These are phyloP conservation scores for Gonatopus flavifemur DNA, from an alignment of 1,140 invertebrate genomes.

Conservation along the genomic window DNA sequence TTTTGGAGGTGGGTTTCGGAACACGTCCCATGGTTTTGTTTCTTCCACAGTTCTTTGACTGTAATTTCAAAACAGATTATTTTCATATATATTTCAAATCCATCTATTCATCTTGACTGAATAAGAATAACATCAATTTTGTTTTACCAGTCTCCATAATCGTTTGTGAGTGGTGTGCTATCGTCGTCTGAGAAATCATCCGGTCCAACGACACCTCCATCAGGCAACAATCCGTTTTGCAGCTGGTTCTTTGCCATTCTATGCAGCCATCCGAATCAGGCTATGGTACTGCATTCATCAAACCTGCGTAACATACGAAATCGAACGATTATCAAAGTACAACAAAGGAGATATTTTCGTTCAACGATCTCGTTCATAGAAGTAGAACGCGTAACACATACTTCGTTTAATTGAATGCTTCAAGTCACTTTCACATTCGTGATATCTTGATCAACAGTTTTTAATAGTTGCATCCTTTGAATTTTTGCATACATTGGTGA, in stretches of 20 bases:
- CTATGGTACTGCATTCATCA: constrained; percentile 12
- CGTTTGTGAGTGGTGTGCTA: constrained; percentile 78
- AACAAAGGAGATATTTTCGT: too few relatives aligned
- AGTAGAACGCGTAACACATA: too few relatives aligned
- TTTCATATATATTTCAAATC: background rate
- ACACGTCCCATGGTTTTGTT: constrained; percentile 95
- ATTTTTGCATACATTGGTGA: too few relatives aligned
- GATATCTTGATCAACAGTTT: too few relatives aligned
- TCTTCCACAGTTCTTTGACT: constrained; percentile 81
- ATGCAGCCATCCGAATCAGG: too few relatives aligned
- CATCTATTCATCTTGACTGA: background rate
- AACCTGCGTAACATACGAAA: background rate
- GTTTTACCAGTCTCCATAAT: constrained; percentile 81
- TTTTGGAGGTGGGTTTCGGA: constrained; percentile 84
- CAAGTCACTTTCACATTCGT: too few relatives aligned
- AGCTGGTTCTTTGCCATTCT: constrained; percentile 53
- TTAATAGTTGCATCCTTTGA: too few relatives aligned
- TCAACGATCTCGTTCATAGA: too few relatives aligned
- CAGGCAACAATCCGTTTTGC: constrained; percentile 63
- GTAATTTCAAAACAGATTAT: constrained; percentile 14
- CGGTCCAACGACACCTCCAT: constrained; percentile 66
- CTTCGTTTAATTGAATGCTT: too few relatives aligned
- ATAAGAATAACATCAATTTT: constrained; percentile 1
- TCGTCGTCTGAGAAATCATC: constrained; percentile 84
- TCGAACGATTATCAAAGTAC: background rate